These are phyloP conservation scores for Turritopsis dohrnii DNA, from an alignment of 30 jellyfish, hydroid and myxozoan species.

Conservation along the genomic window DNA sequence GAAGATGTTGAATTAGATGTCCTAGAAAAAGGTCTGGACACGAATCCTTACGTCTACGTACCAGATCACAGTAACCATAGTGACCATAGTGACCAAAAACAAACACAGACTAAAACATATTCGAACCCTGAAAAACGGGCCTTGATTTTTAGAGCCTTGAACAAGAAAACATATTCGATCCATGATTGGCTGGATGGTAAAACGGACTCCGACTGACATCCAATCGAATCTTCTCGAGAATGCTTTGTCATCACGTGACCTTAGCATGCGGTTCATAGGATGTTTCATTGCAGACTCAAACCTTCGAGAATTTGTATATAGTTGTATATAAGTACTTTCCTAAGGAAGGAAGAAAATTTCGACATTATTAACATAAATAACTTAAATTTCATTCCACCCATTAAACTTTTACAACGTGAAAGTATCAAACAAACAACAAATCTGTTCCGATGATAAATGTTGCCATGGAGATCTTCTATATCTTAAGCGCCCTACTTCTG, in stretches of 20 bases:
- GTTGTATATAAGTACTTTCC: not conserved
- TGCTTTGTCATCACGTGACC: not conserved
- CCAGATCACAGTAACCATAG: not conserved
- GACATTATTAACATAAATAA: too few species aligned
- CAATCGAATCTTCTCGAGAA: not conserved
- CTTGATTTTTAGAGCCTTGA: slow-evolving; percentile 4
- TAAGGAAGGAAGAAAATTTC: not conserved
- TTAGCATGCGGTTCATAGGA: not conserved
- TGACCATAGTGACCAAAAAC: not conserved
- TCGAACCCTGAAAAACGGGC: slow-evolving; percentile 8
- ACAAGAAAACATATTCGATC: not conserved
- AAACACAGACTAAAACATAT: not conserved
- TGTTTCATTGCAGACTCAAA: too few species aligned
- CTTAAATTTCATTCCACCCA: not conserved
- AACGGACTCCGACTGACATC: not conserved
- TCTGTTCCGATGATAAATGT: not conserved
- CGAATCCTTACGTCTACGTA: not conserved
- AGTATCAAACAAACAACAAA: too few species aligned
- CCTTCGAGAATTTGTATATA: not conserved
- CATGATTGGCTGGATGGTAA: slow-evolving; percentile 14
- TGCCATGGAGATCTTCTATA: not conserved
- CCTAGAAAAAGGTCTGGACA: not conserved
- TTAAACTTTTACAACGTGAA: not conserved
- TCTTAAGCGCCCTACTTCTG: too few species aligned
- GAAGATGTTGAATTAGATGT: not conserved